A percentile compares a stretch with the other conserved stretches of the same genome.
Evolutionary conservation across 35 echinoderm and acorn worm species (phyloP).

Genomic region (Apostichopus californicus): DNA sequence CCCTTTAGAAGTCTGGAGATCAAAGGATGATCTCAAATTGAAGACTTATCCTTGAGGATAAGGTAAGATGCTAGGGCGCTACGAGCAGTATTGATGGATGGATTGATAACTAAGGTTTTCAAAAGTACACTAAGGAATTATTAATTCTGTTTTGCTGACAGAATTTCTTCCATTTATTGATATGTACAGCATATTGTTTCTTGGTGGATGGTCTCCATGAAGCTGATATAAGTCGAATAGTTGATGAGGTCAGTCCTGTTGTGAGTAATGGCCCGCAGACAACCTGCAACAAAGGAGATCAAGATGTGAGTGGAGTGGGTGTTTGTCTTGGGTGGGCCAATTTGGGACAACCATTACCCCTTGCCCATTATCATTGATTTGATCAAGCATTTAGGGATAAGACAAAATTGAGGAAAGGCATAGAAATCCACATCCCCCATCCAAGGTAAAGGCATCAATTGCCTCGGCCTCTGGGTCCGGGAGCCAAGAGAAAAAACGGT

Average conservation of each 20-base stretch:
- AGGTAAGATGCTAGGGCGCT: slow-evolving; percentile 21
- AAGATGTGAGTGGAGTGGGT: slow-evolving; percentile 30
- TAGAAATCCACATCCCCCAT: not conserved
- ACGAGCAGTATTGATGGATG: slow-evolving; percentile 54
- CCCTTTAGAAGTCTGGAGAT: slow-evolving; percentile 39
- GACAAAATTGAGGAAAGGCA: slow-evolving; percentile 54
- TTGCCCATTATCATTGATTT: slow-evolving; percentile 16
- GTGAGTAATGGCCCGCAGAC: slow-evolving; percentile 22
- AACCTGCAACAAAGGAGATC: slow-evolving; percentile 54
- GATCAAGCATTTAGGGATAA: slow-evolving; percentile 18
- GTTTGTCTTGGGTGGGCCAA: slow-evolving; percentile 3
- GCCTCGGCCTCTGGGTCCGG: slow-evolving; percentile 44
- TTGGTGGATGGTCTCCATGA: slow-evolving; percentile 51
- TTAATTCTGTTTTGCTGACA: slow-evolving; percentile 34
- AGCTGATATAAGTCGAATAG: slow-evolving; percentile 25
- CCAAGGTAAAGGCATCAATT: slow-evolving; percentile 47
- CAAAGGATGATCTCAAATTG: slow-evolving; percentile 39
- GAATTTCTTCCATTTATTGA: slow-evolving; percentile 30
- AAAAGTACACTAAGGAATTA: slow-evolving; percentile 23
- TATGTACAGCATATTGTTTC: slow-evolving; percentile 32
- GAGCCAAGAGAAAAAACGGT: slow-evolving; percentile 39
- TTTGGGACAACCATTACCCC: slow-evolving; percentile 54
- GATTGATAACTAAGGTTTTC: too few species aligned
- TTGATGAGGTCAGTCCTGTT: not conserved
- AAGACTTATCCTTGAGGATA: not conserved